Evolutionary conservation across 2,797 vertebrate genomes (phyloP).

Genomic region (Dendrocincla tyrannina): DNA sequence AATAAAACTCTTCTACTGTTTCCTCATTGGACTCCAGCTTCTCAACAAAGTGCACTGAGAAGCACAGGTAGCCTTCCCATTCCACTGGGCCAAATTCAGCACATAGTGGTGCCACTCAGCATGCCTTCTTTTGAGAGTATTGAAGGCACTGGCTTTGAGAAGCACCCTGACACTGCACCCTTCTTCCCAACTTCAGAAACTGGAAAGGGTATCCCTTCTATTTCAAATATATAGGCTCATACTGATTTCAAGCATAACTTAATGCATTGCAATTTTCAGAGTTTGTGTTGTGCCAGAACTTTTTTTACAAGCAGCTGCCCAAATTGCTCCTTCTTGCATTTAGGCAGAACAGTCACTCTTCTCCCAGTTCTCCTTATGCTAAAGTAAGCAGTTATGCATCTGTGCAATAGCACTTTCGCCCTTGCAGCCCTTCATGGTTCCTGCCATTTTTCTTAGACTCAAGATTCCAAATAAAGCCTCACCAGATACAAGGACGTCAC

Average conservation of each 20-base stretch:
- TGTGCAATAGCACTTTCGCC: fast-evolving
- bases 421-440: not conserved
- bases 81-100: not conserved
- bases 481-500: not conserved
- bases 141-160: not conserved
- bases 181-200: not conserved
- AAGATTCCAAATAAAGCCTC: not conserved
- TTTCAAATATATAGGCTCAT: not conserved
- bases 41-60: not conserved
- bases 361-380: not conserved
- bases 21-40: not conserved
- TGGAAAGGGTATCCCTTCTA: not conserved
- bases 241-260: not conserved
- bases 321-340: not conserved
- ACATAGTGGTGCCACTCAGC: fast-evolving
- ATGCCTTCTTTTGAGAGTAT: not conserved
- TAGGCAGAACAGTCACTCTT: not conserved
- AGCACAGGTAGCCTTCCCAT: not conserved
- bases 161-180: fast-evolving
- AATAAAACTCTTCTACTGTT: not conserved
- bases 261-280: not conserved
- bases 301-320: not conserved
- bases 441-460: not conserved
- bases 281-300: not conserved
- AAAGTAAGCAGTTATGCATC: not conserved